Conservation (phyloP, 2,888 invertebrate species). For the Agriopis leucophaearia region DNA sequence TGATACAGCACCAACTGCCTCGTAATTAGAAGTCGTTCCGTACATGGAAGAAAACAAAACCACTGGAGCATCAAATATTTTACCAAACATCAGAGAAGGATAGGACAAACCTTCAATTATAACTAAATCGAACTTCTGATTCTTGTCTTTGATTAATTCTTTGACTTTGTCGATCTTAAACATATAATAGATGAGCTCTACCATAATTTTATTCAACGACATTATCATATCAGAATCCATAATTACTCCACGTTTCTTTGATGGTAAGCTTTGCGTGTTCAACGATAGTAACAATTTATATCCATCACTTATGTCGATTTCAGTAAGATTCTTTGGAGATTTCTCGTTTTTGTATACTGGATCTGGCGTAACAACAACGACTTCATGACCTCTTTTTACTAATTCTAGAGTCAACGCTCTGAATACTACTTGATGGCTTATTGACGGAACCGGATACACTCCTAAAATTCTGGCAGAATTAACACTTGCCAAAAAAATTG, state of each 20-base stretch:
- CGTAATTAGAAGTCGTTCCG: slow-evolving; percentile 45
- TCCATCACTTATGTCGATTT: slow-evolving; percentile 58
- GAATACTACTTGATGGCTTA: slow-evolving; percentile 71
- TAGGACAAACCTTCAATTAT: slow-evolving; percentile 50
- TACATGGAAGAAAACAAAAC: slow-evolving; percentile 52
- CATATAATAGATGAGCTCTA: slow-evolving; percentile 18
- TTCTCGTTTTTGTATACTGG: slow-evolving; percentile 51
- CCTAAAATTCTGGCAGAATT: slow-evolving; percentile 62
- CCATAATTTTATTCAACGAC: slow-evolving; percentile 14
- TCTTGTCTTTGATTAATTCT: slow-evolving; percentile 48
- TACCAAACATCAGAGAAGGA: slow-evolving; percentile 47
- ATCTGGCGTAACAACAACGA: slow-evolving; percentile 65
- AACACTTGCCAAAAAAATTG: slow-evolving; percentile 9
- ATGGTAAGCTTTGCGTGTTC: not conserved
- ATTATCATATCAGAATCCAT: slow-evolving; percentile 24
- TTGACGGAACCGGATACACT: slow-evolving; percentile 61
- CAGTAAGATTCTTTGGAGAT: slow-evolving; percentile 57
- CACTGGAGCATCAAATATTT: slow-evolving; percentile 53
- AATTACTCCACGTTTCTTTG: slow-evolving; percentile 44
- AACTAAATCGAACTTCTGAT: slow-evolving; percentile 56
- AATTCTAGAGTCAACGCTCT: slow-evolving; percentile 61
- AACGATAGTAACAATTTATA: slow-evolving; percentile 30
- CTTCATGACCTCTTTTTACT: slow-evolving; percentile 67
- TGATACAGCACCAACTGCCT: slow-evolving; percentile 48
- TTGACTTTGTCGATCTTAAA: slow-evolving; percentile 42